A percentile compares a stretch with the other conserved stretches of the same genome.
These are phyloP conservation scores for Chloroceryle inda DNA, from an alignment of 2,797 vertebrate species.

Conservation along the genomic window DNA sequence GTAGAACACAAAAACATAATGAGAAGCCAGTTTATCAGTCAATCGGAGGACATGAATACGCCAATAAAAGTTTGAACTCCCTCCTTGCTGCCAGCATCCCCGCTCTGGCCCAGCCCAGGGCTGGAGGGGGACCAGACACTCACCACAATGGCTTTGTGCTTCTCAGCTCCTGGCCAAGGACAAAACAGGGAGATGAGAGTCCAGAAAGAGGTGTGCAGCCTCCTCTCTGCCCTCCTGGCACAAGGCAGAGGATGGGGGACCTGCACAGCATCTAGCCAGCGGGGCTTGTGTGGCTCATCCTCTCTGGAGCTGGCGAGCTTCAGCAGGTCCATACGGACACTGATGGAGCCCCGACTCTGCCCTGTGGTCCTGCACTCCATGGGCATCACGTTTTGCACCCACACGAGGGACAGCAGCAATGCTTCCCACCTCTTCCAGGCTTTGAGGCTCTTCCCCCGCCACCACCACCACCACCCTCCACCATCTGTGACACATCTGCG, in stretches of 20 bases:
- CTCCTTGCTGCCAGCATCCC: conserved; percentile 6
- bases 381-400: not conserved
- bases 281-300: not conserved
- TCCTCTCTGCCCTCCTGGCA: not conserved
- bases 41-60: conserved; percentile 36
- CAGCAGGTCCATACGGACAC: accelerated
- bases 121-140: not conserved
- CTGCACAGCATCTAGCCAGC: accelerated
- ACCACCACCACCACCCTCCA: accelerated
- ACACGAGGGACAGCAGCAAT: accelerated
- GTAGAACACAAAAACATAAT: conserved; percentile 51
- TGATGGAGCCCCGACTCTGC: accelerated
- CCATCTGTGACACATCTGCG: accelerated
- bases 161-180: not conserved
- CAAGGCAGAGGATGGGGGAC: accelerated
- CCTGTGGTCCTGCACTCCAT: accelerated
- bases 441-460: not conserved
- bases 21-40: conserved; percentile 52
- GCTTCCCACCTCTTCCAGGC: accelerated
- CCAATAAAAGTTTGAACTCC: conserved; percentile 49
- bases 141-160: not conserved
- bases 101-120: not conserved
- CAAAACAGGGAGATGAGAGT: accelerated
- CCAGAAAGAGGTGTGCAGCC: accelerated
- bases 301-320: not conserved